Base-by-base conservation (phyloP, 2,113 vertebrate species). In the Mus spicilegus region DNA sequence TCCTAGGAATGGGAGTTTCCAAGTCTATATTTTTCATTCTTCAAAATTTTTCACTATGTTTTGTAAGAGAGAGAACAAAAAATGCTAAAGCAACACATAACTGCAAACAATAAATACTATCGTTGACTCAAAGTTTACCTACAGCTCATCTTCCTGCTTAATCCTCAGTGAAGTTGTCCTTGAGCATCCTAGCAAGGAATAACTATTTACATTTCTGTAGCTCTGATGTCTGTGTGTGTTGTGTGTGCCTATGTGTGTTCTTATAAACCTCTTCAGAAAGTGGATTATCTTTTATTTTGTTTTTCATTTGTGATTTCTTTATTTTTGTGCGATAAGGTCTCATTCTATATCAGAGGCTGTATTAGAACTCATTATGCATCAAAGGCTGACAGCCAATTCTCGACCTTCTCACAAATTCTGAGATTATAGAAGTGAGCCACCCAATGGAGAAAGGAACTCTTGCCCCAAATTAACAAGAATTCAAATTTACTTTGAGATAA, bases 391-490 rank as follows among this genome's bases (percentile, higher is more conserved):
- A 10, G 28, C 49, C 56, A 39, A 0, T 11, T 70, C 22, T 56
- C 4, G 17, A 54, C 16, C n/a, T 10, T 26, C 36, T 56, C 22
- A 5, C 11, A 36, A 39, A 39, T 72, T n/a, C 33, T 72, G 20
- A 13, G 20, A 39, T 56, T 39, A 56, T 26, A 28, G 13, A 5
- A 19, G 20, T 73, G 12, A 56, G 22, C 13, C 49, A 39, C 20
- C 1, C 14, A 20, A 72, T 6, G 49, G n/a, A 88, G 3, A 89
- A 87, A 51, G 75, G 46, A 4, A 69, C 28, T 72, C 12, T 89
- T 91, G 91, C 28, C 51, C 14, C 86, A 61, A 88, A 4, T 90
- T 95, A 94, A 75, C 42, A 42, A 90, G 95, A 91, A 80, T 49
- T 72, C 7, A 86, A 69, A 92, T 42, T 2, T 58, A 1, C 6